Evolutionary conservation across 2,888 invertebrate species (phyloP).

Genomic region (Calliopum simillimum): DNA sequence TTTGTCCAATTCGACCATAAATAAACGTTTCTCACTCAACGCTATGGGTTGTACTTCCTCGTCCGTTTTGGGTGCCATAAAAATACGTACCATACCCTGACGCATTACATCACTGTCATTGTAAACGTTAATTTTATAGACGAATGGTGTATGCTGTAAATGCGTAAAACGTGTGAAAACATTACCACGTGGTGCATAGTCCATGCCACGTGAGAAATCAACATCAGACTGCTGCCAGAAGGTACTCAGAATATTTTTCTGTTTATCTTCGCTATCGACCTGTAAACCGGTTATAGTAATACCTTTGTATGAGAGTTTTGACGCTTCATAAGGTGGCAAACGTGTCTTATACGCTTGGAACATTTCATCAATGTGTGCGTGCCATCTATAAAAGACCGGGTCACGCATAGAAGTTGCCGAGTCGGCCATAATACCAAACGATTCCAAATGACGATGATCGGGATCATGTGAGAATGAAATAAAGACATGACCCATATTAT

Average conservation of each 20-base stretch:
- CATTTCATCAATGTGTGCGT: conserved; percentile 80
- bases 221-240: conserved; percentile 84
- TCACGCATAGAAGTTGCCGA: conserved; percentile 87
- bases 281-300: conserved; percentile 72
- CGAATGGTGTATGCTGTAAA: conserved; percentile 78
- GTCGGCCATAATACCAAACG: conserved; percentile 84
- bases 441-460: conserved; percentile 77
- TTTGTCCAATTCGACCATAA: conserved; percentile 78
- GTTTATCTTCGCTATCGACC: conserved; percentile 69
- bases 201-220: conserved; percentile 82
- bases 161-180: conserved; percentile 79
- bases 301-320: conserved; percentile 63
- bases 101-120: conserved; percentile 69
- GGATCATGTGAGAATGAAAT: conserved; percentile 84
- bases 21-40: conserved; percentile 71
- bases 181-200: conserved; percentile 81
- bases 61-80: conserved; percentile 74
- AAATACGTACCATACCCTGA: conserved; percentile 75
- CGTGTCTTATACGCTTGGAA: conserved; percentile 80
- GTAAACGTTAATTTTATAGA: conserved; percentile 74
- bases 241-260: conserved; percentile 73
- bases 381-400: conserved; percentile 88
- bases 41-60: conserved; percentile 73
- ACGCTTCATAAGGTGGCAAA: conserved; percentile 73
- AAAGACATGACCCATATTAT: conserved; percentile 84